Percentiles rank a stretch among this genome's conserved stretches.
phyloP scores from a whole-genome alignment of 2,797 vertebrate species.

The Hybognathus amarus region DNA sequence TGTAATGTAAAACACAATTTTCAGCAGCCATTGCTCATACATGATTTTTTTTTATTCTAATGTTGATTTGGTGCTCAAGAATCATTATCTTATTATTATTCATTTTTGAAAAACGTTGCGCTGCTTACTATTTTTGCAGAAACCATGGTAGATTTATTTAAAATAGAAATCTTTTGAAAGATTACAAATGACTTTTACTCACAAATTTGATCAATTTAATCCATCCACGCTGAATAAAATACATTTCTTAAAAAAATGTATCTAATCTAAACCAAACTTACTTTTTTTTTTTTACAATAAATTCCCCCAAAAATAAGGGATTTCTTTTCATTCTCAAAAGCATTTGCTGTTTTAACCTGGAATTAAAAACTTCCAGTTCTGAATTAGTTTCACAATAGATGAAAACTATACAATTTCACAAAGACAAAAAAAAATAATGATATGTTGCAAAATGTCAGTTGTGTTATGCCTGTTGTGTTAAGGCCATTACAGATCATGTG shows the following conservation, averaged over 20 bases:
- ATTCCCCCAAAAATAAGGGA: not conserved
- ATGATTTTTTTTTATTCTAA: not conserved
- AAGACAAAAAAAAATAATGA: not conserved
- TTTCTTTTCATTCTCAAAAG: not conserved
- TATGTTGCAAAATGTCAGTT: not conserved
- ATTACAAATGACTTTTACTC: not conserved
- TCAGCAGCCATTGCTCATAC: not conserved
- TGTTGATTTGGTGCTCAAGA: not conserved
- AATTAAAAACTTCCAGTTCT: not conserved
- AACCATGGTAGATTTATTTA: not conserved
- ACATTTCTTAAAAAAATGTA: not conserved
- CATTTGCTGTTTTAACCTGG: not conserved
- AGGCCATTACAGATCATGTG: not conserved
- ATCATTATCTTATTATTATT: not conserved
- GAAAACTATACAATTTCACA: not conserved
- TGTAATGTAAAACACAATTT: not conserved
- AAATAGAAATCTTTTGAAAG: not conserved
- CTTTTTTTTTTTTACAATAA: accelerated
- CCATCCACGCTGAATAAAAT: not conserved
- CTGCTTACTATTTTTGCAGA: not conserved
- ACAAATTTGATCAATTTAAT: not conserved
- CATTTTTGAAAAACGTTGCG: not conserved
- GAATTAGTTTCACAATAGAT: not conserved
- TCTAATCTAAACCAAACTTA: not conserved
- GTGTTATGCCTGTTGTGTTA: not conserved